Percentiles rank a stretch among this genome's conserved stretches.
Evolutionary conservation across 2,797 vertebrate species (phyloP).

Genomic region (Diplodus puntazzo): DNA sequence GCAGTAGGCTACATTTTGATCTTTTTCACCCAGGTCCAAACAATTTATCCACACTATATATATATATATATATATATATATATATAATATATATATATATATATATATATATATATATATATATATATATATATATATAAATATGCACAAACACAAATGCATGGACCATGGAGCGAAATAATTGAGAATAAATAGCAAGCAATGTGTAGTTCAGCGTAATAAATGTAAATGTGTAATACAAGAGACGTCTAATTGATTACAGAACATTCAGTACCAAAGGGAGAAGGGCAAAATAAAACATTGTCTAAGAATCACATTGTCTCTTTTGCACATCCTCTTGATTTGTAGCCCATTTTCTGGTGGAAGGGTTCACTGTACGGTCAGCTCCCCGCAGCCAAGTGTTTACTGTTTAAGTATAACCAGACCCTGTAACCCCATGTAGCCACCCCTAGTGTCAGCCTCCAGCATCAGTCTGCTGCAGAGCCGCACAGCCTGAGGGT

Average conservation of each 20-base stretch:
- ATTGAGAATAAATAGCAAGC: not conserved
- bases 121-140: too few species aligned
- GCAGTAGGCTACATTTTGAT: not conserved
- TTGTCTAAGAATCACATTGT: not conserved
- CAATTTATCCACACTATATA: not conserved
- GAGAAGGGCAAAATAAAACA: slow-evolving; percentile 12
- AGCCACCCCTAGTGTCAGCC: slow-evolving; percentile 18
- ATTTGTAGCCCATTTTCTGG: not conserved
- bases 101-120: too few species aligned
- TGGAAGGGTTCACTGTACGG: slow-evolving; percentile 35
- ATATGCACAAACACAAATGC: slow-evolving; percentile 26
- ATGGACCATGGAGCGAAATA: not conserved
- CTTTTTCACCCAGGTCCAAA: slow-evolving; percentile 4
- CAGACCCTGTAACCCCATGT: slow-evolving; percentile 7
- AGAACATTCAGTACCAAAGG: slow-evolving; percentile 18
- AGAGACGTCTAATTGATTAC: not conserved
- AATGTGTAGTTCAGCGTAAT: slow-evolving; percentile 3
- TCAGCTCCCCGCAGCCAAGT: slow-evolving; percentile 42
- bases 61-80: not conserved
- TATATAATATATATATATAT: not conserved
- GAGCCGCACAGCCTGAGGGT: slow-evolving; percentile 4
- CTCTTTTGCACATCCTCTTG: slow-evolving; percentile 9
- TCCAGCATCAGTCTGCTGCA: slow-evolving; percentile 9
- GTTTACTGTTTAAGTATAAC: slow-evolving; percentile 35
- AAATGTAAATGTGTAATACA: slow-evolving; percentile 1